Evolutionary conservation across 2,888 invertebrate species (phyloP).

Genomic region (Apeira syringaria): DNA sequence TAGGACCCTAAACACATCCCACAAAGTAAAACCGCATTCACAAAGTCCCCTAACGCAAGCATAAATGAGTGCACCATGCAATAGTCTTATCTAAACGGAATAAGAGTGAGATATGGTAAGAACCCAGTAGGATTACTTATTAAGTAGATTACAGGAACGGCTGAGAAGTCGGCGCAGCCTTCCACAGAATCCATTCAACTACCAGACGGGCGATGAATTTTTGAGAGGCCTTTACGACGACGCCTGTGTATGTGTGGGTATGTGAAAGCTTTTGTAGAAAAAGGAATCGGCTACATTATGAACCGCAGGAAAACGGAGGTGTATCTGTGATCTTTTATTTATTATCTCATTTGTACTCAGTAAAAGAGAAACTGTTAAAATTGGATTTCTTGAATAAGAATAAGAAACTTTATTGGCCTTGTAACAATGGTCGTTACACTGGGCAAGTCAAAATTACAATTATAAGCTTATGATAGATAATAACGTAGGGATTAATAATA

Average conservation of each 20-base stretch:
- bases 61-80: slow-evolving; percentile 32
- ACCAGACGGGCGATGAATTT: slow-evolving; percentile 81
- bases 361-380: too few species aligned
- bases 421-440: too few species aligned
- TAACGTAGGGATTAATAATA: too few species aligned
- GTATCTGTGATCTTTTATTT: slow-evolving; percentile 19
- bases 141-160: slow-evolving; percentile 67
- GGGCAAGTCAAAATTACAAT: too few species aligned
- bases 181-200: slow-evolving; percentile 62
- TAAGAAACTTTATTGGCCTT: too few species aligned
- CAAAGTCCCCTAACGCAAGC: slow-evolving; percentile 8
- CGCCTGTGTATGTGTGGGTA: slow-evolving; percentile 51
- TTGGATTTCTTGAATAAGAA: too few species aligned
- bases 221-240: slow-evolving; percentile 75
- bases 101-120: slow-evolving; percentile 35
- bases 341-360: slow-evolving; percentile 17
- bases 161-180: slow-evolving; percentile 48
- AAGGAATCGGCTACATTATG: slow-evolving; percentile 72
- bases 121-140: slow-evolving; percentile 64
- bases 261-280: slow-evolving; percentile 63
- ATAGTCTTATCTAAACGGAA: slow-evolving; percentile 42
- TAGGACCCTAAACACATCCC: neutral
- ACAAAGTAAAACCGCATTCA: slow-evolving; percentile 13
- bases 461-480: too few species aligned
- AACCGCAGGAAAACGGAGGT: slow-evolving; percentile 42